Percentiles rank a stretch among this genome's conserved stretches.
Evolutionary conservation across 2,113 vertebrate species (phyloP).

Genomic region (Pogona vitticeps): DNA sequence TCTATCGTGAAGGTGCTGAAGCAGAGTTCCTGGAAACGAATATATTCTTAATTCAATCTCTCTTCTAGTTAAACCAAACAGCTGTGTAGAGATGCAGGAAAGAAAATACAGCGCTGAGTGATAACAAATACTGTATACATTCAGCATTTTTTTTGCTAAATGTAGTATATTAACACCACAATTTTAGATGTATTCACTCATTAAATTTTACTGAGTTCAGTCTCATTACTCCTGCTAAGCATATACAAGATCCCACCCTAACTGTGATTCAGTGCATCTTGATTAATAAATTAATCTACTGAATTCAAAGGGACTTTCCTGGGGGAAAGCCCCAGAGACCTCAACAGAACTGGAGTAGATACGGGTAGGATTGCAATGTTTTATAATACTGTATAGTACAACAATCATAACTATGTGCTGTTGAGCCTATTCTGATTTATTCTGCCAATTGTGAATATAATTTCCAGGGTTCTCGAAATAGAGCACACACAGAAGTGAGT

Average conservation of each 20-base stretch:
- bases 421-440: neutral
- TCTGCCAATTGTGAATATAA: no score
- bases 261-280: neutral
- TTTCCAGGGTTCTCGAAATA: no score
- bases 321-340: neutral
- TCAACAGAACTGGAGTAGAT: neutral
- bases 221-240: neutral
- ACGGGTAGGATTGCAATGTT: neutral
- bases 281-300: neutral
- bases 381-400: neutral
- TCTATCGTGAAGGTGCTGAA: neutral
- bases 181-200: neutral
- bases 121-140: neutral
- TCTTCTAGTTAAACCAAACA: neutral
- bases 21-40: neutral
- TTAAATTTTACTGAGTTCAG: no score
- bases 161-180: neutral
- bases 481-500: no score
- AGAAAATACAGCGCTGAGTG: neutral
- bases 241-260: neutral
- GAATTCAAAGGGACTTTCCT: neutral
- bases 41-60: no score
- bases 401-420: neutral
- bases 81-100: neutral
- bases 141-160: neutral